These are phyloP conservation scores for Cyprinodon diabolis DNA, from an alignment of 2,797 vertebrate genomes.

Conservation along the genomic window DNA sequence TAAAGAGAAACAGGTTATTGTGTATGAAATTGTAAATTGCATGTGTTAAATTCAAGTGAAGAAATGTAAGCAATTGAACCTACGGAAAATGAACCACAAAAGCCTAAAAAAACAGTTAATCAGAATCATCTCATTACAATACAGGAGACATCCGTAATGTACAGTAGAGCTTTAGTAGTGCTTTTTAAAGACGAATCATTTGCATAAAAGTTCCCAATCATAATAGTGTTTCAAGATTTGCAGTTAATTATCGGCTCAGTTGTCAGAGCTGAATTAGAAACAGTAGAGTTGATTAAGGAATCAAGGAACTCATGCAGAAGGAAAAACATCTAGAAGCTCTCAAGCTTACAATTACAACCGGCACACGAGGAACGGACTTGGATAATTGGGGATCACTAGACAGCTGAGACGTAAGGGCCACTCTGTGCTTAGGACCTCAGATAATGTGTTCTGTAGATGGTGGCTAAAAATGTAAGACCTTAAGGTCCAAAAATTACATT, in stretches of 20 bases:
- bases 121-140: too few species aligned
- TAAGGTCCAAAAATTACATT: not conserved
- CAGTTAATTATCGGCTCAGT: conserved; percentile 17
- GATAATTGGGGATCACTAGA: conserved; percentile 44
- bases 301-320: conserved; percentile 24
- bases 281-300: conserved; percentile 29
- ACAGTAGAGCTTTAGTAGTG: not conserved
- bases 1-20: too few species aligned
- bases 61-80: not conserved
- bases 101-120: too few species aligned
- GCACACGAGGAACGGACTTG: conserved; percentile 35
- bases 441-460: conserved; percentile 16
- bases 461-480: not conserved
- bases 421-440: conserved; percentile 9
- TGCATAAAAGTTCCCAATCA: conserved; percentile 28
- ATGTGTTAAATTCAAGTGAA: not conserved
- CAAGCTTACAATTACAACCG: conserved; percentile 29
- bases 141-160: not conserved
- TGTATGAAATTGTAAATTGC: too few species aligned
- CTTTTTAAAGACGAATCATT: not conserved
- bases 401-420: conserved; percentile 28
- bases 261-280: conserved; percentile 23
- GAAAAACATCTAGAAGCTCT: conserved; percentile 2
- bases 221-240: conserved; percentile 18
- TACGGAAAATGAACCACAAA: too few species aligned